Base-by-base conservation (phyloP, 2,888 invertebrate genomes). In the Chalcis sispes region DNA sequence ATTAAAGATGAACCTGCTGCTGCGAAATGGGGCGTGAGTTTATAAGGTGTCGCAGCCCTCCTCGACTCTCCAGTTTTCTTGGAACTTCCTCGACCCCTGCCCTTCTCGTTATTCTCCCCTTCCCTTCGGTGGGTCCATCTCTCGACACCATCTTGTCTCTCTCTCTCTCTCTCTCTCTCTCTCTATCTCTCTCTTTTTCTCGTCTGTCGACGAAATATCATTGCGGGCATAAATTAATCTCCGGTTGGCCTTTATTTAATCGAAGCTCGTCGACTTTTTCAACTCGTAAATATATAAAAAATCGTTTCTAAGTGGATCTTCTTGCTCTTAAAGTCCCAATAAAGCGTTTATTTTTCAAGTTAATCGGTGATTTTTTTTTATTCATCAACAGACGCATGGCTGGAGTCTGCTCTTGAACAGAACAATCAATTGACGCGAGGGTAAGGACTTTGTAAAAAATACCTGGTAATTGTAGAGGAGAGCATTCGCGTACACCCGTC, bases 1-100 rank as follows among this genome's bases (percentile, higher is more conserved):
- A 89, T 88, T 88, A 88, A 88, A 88, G 88, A 89, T 89, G 88
- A 88, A 88, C 88, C 86, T 86, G n/a, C n/a, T 42, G 86, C 82
- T 84, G 85, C 82, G 87, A 87, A 88, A 88, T 87, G 88, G 87
- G 86, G 84, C 87, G 87, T 85, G 86, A 88, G 86, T 87, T 87
- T 88, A 86, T 87, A 87, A 87, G 87, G 82, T 70, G 78, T 83
- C 67, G 59, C 48, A 2, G 61, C 48, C 80, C 83, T 64, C 50
- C 76, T 77, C 79, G 75, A 79, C 77, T 69, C 73, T 64, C n/a
- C n/a, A n/a, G n/a, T n/a, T n/a, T n/a, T n/a, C n/a, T 76, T 67
- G 72, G 66, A 74, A 2, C 54, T 40, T 72, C 64, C 77, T 40
- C 40, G 18, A 54, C 42, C 48, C 23, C 59, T 59, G 40, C 52